Evolutionary conservation across 2,113 vertebrate genomes (phyloP).

Genomic region (Myodes glareolus): DNA sequence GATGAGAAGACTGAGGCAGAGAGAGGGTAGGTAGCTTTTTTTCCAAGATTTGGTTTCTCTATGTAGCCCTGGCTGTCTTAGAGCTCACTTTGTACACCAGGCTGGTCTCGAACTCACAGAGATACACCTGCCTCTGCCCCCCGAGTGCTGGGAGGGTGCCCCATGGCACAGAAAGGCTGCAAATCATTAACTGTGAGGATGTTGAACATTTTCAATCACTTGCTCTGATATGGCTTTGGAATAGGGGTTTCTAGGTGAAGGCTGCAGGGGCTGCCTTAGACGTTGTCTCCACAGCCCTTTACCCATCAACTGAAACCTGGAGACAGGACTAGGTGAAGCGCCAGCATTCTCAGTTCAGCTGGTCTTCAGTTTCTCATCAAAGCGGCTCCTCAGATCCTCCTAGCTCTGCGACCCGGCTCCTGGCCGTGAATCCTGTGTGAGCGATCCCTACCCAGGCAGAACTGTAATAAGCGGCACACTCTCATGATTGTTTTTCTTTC

Average conservation of each 20-base stretch:
- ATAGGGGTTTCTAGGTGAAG: not conserved
- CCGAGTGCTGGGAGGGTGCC: not conserved
- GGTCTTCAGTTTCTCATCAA: not conserved
- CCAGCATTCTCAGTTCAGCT: not conserved
- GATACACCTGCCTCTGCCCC: not conserved
- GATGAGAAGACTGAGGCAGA: slow-evolving; percentile 2
- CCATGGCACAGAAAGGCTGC: not conserved
- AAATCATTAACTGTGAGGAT: rapidly evolving
- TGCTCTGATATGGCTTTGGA: rapidly evolving
- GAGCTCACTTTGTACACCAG: not conserved
- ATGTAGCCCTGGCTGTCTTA: not conserved
- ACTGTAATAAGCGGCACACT: not conserved
- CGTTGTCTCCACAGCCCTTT: not conserved
- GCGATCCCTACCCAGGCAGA: not conserved
- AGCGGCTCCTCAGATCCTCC: not conserved
- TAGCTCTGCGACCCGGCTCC: not conserved
- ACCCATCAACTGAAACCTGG: not conserved
- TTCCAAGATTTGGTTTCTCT: not conserved
- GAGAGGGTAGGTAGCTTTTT: not conserved
- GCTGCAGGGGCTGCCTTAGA: not conserved
- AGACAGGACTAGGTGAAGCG: not conserved
- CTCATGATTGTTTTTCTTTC: not conserved
- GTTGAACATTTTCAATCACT: not conserved
- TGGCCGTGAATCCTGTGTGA: not conserved
- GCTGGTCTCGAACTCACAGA: not conserved